Percentiles rank a stretch among this genome's conserved stretches.
These are phyloP conservation scores for Parnassius glacialis DNA, from an alignment of 2,888 invertebrate species.

Conservation along the genomic window DNA sequence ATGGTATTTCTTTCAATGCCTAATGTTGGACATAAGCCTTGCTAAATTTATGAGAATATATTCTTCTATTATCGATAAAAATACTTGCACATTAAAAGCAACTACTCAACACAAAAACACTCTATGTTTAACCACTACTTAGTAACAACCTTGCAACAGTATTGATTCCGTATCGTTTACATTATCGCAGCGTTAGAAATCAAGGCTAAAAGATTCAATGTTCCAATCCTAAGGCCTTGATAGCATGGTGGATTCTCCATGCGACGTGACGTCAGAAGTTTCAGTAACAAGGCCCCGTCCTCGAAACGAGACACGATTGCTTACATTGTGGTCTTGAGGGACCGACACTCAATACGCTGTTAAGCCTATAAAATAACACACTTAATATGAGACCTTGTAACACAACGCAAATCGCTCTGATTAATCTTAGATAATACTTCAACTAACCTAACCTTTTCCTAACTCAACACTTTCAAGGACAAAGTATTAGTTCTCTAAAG, in stretches of 20 bases:
- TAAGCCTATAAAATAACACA: slow-evolving; percentile 20
- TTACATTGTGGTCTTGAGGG: slow-evolving; percentile 34
- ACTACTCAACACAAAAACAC: too few relatives aligned
- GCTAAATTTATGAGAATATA: too few relatives aligned
- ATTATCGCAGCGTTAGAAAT: slow-evolving; percentile 13
- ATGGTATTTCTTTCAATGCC: too few relatives aligned
- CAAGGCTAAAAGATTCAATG: slow-evolving; percentile 16
- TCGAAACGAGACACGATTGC: slow-evolving; percentile 39
- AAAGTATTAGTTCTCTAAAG: background rate
- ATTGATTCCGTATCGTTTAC: slow-evolving; percentile 18
- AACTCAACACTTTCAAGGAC: background rate
- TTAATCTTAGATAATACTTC: slow-evolving; percentile 2
- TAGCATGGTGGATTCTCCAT: slow-evolving; percentile 39
- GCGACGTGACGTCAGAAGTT: slow-evolving; percentile 41
- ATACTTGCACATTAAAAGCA: background rate
- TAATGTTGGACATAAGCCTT: too few relatives aligned
- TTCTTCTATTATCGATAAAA: background rate
- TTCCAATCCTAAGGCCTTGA: slow-evolving; percentile 41
- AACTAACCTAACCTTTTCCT: background rate
- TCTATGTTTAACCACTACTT: background rate
- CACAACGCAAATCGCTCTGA: slow-evolving; percentile 9
- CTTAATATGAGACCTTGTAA: slow-evolving; percentile 21
- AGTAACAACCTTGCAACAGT: slow-evolving; percentile 14
- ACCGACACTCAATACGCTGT: slow-evolving; percentile 10
- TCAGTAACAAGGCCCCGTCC: slow-evolving; percentile 50